These are phyloP conservation scores for Lasioglossum baleicum DNA, from an alignment of 1,140 invertebrate species.

Conservation along the genomic window DNA sequence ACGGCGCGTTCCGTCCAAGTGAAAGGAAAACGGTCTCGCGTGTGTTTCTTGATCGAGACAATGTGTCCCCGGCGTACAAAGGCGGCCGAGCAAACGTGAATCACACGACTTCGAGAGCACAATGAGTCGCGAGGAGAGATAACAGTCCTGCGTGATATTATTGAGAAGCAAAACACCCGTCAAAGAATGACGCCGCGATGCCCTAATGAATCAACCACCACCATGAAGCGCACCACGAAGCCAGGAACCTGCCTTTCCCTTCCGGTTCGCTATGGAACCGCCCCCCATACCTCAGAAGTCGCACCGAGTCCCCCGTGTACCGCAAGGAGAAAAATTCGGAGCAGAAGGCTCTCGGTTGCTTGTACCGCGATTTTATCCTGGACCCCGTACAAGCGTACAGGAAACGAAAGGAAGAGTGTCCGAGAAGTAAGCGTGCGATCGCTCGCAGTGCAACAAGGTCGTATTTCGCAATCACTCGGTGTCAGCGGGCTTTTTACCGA, in stretches of 20 bases:
- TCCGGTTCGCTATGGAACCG: not conserved
- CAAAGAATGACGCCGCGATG: not conserved
- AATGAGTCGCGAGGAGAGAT: not conserved
- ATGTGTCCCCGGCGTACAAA: not conserved
- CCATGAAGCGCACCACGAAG: too few relatives aligned
- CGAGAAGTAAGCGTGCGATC: slow-evolving; percentile 8
- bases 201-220: not conserved
- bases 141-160: slow-evolving; percentile 14
- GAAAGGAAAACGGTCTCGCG: slow-evolving; percentile 22
- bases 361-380: not conserved
- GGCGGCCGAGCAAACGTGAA: slow-evolving; percentile 12
- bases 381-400: not conserved
- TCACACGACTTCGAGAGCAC: slow-evolving; percentile 20
- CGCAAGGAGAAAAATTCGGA: not conserved
- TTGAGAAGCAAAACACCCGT: slow-evolving; percentile 10
- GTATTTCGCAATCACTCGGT: slow-evolving; percentile 40
- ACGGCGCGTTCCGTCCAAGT: not conserved
- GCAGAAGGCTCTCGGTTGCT: not conserved
- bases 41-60: not conserved
- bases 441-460: slow-evolving; percentile 18
- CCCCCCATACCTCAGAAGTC: not conserved
- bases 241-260: not conserved
- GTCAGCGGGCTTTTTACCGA: slow-evolving; percentile 33
- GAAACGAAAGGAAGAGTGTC: slow-evolving; percentile 35
- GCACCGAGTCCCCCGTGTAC: not conserved